Evolutionary conservation across 2,113 vertebrate species (phyloP), one percentile per base, ranked within the genome.

Genomic region (Peucedramus taeniatus): DNA sequence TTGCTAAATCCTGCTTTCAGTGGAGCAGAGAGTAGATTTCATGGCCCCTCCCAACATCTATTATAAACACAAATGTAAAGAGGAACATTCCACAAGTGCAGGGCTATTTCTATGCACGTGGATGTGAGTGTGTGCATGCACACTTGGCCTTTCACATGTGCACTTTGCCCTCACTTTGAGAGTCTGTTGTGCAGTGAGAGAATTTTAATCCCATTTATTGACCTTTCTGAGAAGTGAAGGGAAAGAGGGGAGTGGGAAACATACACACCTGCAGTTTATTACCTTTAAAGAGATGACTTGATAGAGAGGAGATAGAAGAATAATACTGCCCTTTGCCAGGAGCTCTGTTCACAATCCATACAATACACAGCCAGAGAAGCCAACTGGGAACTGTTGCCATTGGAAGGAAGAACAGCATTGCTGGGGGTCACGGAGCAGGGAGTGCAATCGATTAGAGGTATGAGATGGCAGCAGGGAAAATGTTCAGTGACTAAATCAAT

Each of bases 191-290:
- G 63, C 78, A 66, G 68, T 20, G 60, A 95, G 94, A 92, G 83
- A 97, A 96, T 97, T 97, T 97, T 96, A 97, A 96, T 96, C 97
- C 94, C 87, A 28, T 60, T 74, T 94, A 89, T 93, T 91, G 87
- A 97, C 91, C 93, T 97, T 95, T 95, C 93, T 94, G 81, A 98
- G 95, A 95, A 96, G 65, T 61, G 87, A 94, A 95, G 68, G 88
- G 78, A 94, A 94, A 83, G 74, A 92, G 20, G n/a, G 77, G 57
- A 88, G 53, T 6, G 57, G n/a, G 37, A 90, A 89, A 19, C 28
- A 79, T 72, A 92, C 93, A 93, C 96, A 98, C 97, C 96, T 97
- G 97, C 95, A 96, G 89, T 92, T 91, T 98, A 96, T 95, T 98
- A 97, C 89, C 94, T 92, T 97, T 96, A 93, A 95, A 96, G 81